Conservation (phyloP, 2,797 vertebrate species). For the Melanotaenia pygmaea region DNA sequence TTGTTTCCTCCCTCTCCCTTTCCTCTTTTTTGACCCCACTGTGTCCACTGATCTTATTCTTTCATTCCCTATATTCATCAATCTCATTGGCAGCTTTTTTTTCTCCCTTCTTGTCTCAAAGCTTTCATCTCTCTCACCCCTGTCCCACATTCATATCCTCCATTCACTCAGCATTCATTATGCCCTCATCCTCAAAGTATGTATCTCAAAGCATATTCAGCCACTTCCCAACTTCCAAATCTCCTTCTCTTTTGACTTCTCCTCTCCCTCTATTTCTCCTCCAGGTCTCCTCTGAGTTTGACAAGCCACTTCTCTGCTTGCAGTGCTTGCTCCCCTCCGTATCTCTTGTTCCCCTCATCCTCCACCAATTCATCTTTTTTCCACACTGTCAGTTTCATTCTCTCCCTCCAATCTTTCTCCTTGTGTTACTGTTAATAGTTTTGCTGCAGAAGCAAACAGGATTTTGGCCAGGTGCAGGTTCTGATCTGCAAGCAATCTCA, state of each 20-base stretch:
- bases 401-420: constrained; percentile 28
- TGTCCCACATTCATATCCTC: constrained; percentile 43
- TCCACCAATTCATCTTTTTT: constrained; percentile 21
- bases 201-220: constrained; percentile 23
- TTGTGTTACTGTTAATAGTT: constrained; percentile 28
- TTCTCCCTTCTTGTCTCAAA: constrained; percentile 22
- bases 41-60: constrained; percentile 24
- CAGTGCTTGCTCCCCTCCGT: constrained; percentile 39
- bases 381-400: constrained; percentile 22
- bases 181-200: constrained; percentile 44
- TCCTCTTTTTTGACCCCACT: constrained; percentile 18
- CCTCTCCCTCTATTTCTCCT: constrained; percentile 32
- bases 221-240: constrained; percentile 21
- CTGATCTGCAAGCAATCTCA: constrained; percentile 15
- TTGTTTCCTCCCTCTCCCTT: background rate
- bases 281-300: constrained; percentile 39
- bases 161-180: constrained; percentile 32
- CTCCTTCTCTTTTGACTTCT: constrained; percentile 14
- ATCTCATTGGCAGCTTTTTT: constrained; percentile 25
- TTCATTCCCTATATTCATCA: constrained; percentile 35
- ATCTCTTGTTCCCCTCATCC: constrained; percentile 33
- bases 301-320: constrained; percentile 44
- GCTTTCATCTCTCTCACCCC: constrained; percentile 25
- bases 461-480: constrained; percentile 7
- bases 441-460: constrained; percentile 20